These are phyloP conservation scores for Zaprionus tsacasi DNA, from an alignment of 1,140 invertebrate species.

Conservation along the genomic window DNA sequence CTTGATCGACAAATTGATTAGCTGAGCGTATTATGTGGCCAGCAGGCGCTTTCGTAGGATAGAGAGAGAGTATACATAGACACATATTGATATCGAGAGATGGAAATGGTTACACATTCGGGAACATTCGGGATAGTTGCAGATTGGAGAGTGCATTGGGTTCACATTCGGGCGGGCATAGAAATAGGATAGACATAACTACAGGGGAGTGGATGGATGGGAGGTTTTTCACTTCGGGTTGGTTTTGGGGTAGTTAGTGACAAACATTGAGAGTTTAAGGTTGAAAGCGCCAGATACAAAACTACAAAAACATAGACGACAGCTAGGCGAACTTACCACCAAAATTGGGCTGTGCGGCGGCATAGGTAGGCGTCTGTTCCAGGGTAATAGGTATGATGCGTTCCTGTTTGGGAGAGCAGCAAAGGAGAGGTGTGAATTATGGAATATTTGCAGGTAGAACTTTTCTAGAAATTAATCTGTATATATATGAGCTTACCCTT, in stretches of 20 bases:
- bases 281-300: slow-evolving; percentile 2
- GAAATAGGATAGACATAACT: slow-evolving; percentile 7
- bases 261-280: slow-evolving; percentile 63
- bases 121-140: slow-evolving; percentile 21
- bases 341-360: slow-evolving; percentile 76
- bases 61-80: slow-evolving; percentile 81
- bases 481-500: slow-evolving; percentile 47
- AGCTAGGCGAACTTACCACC: slow-evolving; percentile 61
- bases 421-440: too few relatives aligned
- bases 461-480: too few relatives aligned
- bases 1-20: slow-evolving; percentile 84
- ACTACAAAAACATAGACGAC: slow-evolving; percentile 19
- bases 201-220: not conserved
- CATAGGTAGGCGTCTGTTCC: slow-evolving; percentile 83
- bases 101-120: slow-evolving; percentile 63
- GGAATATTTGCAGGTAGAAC: too few relatives aligned
- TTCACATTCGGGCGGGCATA: slow-evolving; percentile 8
- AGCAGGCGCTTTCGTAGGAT: slow-evolving; percentile 78
- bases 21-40: slow-evolving; percentile 82
- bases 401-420: slow-evolving; percentile 61
- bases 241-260: slow-evolving; percentile 64
- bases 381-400: slow-evolving; percentile 85
- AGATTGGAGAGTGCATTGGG: slow-evolving; percentile 47
- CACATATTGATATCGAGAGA: slow-evolving; percentile 65
- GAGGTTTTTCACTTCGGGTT: not conserved